phyloP scores from a whole-genome alignment of 2,888 invertebrate genomes.

The Dryococelus australis region DNA sequence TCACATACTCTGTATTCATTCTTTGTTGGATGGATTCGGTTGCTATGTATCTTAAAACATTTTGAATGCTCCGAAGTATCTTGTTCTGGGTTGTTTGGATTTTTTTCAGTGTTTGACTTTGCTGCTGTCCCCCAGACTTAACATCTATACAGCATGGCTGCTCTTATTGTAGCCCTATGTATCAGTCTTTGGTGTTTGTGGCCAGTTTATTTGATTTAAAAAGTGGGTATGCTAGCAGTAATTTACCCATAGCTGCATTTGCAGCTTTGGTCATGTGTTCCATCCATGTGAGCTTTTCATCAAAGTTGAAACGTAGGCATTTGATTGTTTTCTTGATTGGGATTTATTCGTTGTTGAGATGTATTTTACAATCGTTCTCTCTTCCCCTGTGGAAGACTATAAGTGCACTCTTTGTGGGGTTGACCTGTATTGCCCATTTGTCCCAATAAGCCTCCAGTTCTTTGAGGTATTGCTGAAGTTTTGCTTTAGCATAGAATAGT shows the following conservation, averaged over 20 bases:
- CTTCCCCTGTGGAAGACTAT: too few relatives aligned
- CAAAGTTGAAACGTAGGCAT: neutral
- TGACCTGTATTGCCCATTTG: too few relatives aligned
- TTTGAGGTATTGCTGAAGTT: too few relatives aligned
- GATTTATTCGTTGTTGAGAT: neutral
- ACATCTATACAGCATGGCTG: neutral
- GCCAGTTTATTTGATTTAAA: neutral
- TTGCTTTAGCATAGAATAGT: too few relatives aligned
- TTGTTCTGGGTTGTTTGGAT: neutral
- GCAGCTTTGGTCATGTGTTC: neutral
- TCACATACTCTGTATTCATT: too few relatives aligned
- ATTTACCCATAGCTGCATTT: neutral
- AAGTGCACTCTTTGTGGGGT: too few relatives aligned
- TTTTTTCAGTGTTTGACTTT: neutral
- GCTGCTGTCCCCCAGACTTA: neutral
- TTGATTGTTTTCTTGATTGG: neutral
- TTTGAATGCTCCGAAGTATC: neutral
- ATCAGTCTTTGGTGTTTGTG: neutral
- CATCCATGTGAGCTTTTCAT: neutral
- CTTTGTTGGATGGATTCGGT: too few relatives aligned
- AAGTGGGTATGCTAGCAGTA: neutral
- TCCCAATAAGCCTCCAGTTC: too few relatives aligned
- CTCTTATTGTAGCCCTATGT: neutral
- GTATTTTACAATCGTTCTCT: neutral
- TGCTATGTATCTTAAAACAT: neutral